phyloP scores from a whole-genome alignment of 2,113 vertebrate genomes.

The Delphinus delphis region DNA sequence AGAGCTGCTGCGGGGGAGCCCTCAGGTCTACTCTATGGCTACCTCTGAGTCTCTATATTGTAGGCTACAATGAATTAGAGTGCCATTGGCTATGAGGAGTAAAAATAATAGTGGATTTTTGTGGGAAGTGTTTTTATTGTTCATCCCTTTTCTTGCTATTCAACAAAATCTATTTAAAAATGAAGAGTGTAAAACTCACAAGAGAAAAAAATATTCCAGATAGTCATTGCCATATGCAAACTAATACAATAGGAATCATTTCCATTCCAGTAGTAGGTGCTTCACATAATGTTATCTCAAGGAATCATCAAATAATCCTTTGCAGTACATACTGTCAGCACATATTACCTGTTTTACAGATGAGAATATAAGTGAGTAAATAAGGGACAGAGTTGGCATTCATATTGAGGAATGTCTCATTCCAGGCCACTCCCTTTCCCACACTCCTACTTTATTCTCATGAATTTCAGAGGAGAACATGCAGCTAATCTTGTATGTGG shows the following conservation, averaged over 20 bases:
- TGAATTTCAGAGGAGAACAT: background rate
- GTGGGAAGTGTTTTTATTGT: background rate
- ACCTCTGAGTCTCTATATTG: background rate
- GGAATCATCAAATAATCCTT: background rate
- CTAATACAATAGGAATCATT: background rate
- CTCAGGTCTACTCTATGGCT: background rate
- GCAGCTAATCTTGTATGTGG: background rate
- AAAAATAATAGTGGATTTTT: background rate
- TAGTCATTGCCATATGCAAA: background rate
- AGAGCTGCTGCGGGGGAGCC: background rate
- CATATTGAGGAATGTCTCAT: background rate
- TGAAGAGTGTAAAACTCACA: background rate
- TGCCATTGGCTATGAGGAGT: background rate
- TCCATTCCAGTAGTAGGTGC: background rate
- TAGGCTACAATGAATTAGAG: background rate
- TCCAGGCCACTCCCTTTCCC: background rate
- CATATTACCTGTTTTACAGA: background rate
- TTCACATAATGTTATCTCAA: background rate
- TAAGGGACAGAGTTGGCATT: too few species aligned
- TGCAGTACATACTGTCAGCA: background rate
- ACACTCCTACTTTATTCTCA: background rate
- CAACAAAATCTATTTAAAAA: background rate
- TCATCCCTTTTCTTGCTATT: background rate
- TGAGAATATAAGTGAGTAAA: background rate
- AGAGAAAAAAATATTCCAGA: background rate